phyloP scores from a whole-genome alignment of 2,888 invertebrate species.

The Thera obeliscata region DNA sequence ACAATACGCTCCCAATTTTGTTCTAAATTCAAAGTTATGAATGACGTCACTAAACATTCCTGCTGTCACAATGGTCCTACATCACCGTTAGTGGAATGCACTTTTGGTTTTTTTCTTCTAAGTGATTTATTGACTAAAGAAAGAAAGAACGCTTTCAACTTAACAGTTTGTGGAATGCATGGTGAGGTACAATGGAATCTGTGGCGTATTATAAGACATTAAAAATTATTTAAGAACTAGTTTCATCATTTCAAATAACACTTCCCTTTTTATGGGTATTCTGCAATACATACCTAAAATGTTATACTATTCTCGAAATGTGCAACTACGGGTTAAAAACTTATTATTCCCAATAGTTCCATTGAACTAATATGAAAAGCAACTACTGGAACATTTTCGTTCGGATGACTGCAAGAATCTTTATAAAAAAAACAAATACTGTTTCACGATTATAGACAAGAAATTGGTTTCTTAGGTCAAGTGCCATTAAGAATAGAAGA shows the following conservation, averaged over 20 bases:
- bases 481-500: no score
- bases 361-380: no score
- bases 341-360: neutral
- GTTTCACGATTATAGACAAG: no score
- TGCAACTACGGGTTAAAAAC: neutral
- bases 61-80: conserved; percentile 41
- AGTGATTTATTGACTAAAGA: conserved; percentile 38
- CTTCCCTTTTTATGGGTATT: neutral
- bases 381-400: no score
- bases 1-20: conserved; percentile 1
- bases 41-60: conserved; percentile 34
- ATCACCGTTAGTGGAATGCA: conserved; percentile 45
- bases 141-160: conserved; percentile 36
- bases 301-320: neutral
- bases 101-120: conserved; percentile 44
- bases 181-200: conserved; percentile 7
- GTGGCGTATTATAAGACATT: conserved; percentile 1
- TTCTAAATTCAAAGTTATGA: conserved; percentile 18
- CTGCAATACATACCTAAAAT: conserved; percentile 14
- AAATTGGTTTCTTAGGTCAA: no score
- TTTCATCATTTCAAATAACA: neutral
- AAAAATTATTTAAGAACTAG: conserved; percentile 1
- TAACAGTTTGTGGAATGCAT: conserved; percentile 30
- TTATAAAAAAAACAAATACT: no score
- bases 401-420: no score